phyloP scores from a whole-genome alignment of 2,113 vertebrate species.

The Neogobius melanostomus region DNA sequence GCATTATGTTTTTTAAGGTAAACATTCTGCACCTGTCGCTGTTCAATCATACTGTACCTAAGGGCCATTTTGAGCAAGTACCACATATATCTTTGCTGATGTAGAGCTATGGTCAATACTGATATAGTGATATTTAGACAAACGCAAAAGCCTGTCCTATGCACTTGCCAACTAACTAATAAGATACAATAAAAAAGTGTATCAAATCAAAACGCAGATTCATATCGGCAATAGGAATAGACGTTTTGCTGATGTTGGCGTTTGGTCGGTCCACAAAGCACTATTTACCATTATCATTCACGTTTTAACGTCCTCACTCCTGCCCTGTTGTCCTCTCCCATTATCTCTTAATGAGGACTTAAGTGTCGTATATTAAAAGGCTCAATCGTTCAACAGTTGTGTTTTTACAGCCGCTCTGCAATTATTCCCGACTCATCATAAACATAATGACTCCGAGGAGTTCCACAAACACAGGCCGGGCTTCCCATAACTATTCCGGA shows the following conservation, averaged over 20 bases:
- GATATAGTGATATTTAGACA: no score
- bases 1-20: no score
- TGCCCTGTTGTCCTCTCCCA: constrained; percentile 28
- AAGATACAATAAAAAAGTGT: not conserved
- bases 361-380: constrained; percentile 24
- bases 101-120: no score
- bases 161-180: no score
- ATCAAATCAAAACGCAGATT: not conserved
- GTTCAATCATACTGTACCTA: no score
- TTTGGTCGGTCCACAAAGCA: not conserved
- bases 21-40: no score
- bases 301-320: constrained; percentile 11
- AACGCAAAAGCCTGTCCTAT: no score
- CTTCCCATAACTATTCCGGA: not conserved
- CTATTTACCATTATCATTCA: constrained; percentile 16
- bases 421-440: constrained; percentile 47
- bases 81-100: no score
- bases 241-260: not conserved
- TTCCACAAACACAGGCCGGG: not conserved
- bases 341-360: constrained; percentile 47
- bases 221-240: not conserved
- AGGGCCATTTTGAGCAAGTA: no score
- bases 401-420: constrained; percentile 4
- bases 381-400: not conserved
- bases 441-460: constrained; percentile 36